These are phyloP conservation scores for Acrossocheilus wenchowensis DNA, from an alignment of 2,797 vertebrate species.

Conservation along the genomic window DNA sequence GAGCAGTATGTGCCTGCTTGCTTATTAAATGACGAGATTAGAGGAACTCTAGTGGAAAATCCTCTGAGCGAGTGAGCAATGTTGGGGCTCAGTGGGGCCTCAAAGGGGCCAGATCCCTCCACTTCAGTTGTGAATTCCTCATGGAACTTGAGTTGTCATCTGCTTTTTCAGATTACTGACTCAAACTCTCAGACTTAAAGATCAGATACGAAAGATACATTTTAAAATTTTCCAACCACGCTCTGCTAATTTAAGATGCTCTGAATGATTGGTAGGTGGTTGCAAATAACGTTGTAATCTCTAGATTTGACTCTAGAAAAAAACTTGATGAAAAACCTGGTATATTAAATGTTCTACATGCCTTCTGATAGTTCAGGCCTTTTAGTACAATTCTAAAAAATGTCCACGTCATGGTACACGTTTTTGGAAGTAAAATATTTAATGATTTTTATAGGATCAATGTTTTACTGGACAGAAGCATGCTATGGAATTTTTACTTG, in stretches of 20 bases:
- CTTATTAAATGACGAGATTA: constrained; percentile 26
- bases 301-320: not conserved
- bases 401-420: too few species aligned
- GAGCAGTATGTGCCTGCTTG: constrained; percentile 7
- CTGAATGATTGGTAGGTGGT: not conserved
- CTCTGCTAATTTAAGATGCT: not conserved
- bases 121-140: not conserved
- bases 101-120: not conserved
- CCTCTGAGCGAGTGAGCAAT: constrained; percentile 26
- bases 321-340: not conserved
- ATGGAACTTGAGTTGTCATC: constrained; percentile 15
- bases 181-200: not conserved
- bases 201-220: not conserved
- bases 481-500: not conserved
- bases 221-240: not conserved
- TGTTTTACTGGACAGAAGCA: not conserved
- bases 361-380: not conserved
- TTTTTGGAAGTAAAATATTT: not conserved
- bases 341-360: not conserved
- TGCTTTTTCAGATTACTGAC: constrained; percentile 31
- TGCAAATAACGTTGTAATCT: not conserved
- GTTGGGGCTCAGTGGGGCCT: constrained; percentile 3
- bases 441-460: not conserved
- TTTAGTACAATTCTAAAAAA: not conserved
- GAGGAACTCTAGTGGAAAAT: constrained; percentile 24